These are phyloP conservation scores for Ascidia mentula DNA, from an alignment of 23 tunicate genomes.

Conservation along the genomic window DNA sequence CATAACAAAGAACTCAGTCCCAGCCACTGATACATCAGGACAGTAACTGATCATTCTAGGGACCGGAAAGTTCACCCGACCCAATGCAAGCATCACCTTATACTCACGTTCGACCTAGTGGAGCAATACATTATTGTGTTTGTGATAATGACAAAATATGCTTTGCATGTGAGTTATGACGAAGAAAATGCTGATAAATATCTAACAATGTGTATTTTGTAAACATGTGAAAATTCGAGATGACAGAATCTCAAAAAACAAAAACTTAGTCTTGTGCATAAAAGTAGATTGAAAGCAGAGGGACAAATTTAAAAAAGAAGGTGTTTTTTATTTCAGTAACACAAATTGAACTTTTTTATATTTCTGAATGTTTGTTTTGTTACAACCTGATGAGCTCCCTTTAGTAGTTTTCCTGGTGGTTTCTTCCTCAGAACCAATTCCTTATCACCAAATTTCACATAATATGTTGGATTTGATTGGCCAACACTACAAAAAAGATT, in stretches of 20 bases:
- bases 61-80: slow-evolving; percentile 66
- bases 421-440: slow-evolving; percentile 79
- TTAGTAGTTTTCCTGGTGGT: slow-evolving; percentile 77
- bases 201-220: background rate
- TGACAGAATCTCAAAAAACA: too few relatives aligned
- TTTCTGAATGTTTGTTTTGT: too few relatives aligned
- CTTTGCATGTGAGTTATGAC: too few relatives aligned
- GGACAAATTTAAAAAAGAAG: too few relatives aligned
- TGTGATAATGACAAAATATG: too few relatives aligned
- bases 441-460: slow-evolving; percentile 51
- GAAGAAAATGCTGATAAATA: background rate
- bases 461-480: slow-evolving; percentile 92
- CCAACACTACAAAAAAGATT: slow-evolving; percentile 68
- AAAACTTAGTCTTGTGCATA: too few relatives aligned
- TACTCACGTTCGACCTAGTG: slow-evolving; percentile 71
- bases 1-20: slow-evolving; percentile 81
- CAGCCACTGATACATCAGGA: slow-evolving; percentile 42
- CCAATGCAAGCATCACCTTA: slow-evolving; percentile 72
- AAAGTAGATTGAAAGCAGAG: too few relatives aligned
- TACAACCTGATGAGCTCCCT: slow-evolving; percentile 96
- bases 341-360: too few relatives aligned
- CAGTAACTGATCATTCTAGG: slow-evolving; percentile 72
- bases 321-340: too few relatives aligned
- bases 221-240: too few relatives aligned
- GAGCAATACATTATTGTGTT: background rate